A percentile compares a stretch with the other conserved stretches of the same genome.
phyloP scores from a whole-genome alignment of 1,140 invertebrate genomes.

The Euura lappo region DNA sequence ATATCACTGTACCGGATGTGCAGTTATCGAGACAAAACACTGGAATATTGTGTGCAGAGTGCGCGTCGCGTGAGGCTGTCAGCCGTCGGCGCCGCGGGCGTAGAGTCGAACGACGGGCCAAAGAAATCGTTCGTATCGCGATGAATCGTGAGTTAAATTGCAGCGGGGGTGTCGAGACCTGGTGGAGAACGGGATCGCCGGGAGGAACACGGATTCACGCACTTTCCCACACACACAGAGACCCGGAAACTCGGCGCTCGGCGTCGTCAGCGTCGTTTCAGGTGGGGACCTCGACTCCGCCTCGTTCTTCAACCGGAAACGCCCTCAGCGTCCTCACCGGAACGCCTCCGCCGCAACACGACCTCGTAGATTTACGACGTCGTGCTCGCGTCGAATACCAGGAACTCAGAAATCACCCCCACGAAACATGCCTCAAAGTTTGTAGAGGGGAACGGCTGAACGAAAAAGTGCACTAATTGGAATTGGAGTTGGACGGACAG shows the following conservation, averaged over 20 bases:
- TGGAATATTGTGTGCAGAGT: too few relatives aligned
- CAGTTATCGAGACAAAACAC: too few relatives aligned
- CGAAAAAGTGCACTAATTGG: too few relatives aligned
- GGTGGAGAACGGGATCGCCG: neutral
- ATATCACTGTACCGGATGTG: too few relatives aligned
- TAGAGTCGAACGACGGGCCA: slow-evolving; percentile 6
- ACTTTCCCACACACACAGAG: neutral
- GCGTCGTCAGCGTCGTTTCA: neutral
- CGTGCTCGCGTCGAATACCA: too few relatives aligned
- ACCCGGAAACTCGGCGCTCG: neutral
- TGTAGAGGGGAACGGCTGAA: too few relatives aligned
- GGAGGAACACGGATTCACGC: neutral
- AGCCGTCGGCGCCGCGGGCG: slow-evolving; percentile 36
- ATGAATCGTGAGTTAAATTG: slow-evolving; percentile 30
- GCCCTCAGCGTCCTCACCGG: neutral
- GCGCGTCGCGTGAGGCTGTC: slow-evolving; percentile 19
- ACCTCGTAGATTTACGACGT: neutral
- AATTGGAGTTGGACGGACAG: too few relatives aligned
- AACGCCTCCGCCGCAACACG: neutral
- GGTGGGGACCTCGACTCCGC: neutral
- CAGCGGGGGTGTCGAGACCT: slow-evolving; percentile 29
- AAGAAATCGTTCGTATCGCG: slow-evolving; percentile 42
- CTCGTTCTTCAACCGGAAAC: neutral
- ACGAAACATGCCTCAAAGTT: too few relatives aligned
- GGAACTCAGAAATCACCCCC: too few relatives aligned